Percentiles rank a stretch among this genome's conserved stretches.
These are phyloP conservation scores for Eurystomus glaucurus DNA, from an alignment of 2,797 vertebrate species.

Conservation along the genomic window DNA sequence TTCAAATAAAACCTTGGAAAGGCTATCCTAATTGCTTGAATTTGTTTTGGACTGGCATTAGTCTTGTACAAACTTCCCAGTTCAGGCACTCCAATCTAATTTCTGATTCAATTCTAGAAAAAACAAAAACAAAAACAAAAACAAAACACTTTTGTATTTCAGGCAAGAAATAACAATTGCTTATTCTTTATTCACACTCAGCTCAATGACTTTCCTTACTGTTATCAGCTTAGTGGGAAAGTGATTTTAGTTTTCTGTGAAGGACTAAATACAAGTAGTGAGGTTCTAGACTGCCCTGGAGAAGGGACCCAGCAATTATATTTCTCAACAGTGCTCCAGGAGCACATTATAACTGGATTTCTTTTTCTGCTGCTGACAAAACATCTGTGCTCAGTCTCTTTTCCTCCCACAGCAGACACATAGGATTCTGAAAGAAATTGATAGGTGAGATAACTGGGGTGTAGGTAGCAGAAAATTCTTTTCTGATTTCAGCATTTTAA, in stretches of 20 bases:
- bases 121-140: background rate
- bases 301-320: background rate
- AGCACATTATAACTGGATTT: background rate
- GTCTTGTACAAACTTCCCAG: background rate
- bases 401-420: background rate
- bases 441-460: background rate
- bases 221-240: background rate
- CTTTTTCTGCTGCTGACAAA: background rate
- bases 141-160: background rate
- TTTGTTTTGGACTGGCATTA: background rate
- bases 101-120: background rate
- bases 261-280: background rate
- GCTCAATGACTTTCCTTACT: background rate
- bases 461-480: background rate
- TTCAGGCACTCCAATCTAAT: background rate
- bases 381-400: background rate
- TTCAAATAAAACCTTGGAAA: background rate
- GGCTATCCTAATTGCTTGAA: background rate
- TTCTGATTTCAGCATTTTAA: background rate
- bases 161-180: background rate
- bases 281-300: slow-evolving; percentile 11
- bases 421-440: background rate
- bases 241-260: background rate
- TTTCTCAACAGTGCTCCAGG: background rate
- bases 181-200: background rate